Conservation (phyloP, 2,113 vertebrate species). For the Cyphomyrus plagiostoma region DNA sequence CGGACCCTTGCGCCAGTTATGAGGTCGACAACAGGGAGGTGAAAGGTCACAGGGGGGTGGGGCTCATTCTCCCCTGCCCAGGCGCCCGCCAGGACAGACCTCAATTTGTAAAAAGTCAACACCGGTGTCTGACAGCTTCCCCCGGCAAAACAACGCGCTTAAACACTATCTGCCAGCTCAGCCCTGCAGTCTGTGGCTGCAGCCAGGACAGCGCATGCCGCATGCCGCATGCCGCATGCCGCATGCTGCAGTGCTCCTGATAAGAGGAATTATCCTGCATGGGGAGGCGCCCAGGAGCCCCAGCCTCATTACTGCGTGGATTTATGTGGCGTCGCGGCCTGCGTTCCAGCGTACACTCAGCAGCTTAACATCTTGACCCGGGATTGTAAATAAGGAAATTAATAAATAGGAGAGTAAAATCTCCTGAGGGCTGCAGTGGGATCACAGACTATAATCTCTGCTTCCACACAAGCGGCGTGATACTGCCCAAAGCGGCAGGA, state of each 20-base stretch:
- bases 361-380: conserved; percentile 60
- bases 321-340: conserved; percentile 60
- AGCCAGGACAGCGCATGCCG: conserved; percentile 36
- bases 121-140: conserved; percentile 65
- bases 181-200: conserved; percentile 32
- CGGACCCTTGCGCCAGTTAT: conserved; percentile 54
- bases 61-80: conserved; percentile 64
- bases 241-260: conserved; percentile 49
- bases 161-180: conserved; percentile 61
- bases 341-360: conserved; percentile 43
- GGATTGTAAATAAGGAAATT: conserved; percentile 59
- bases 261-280: conserved; percentile 37
- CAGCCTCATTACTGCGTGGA: conserved; percentile 58
- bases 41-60: conserved; percentile 64
- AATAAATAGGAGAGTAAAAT: conserved; percentile 49
- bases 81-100: conserved; percentile 71
- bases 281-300: conserved; percentile 46
- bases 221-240: conserved; percentile 42
- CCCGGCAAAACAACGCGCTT: conserved; percentile 68
- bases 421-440: conserved; percentile 24
- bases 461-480: conserved; percentile 7
- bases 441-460: conserved; percentile 27
- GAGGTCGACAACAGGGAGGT: conserved; percentile 58
- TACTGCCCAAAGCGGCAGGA: not conserved
- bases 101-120: conserved; percentile 71